phyloP scores from a whole-genome alignment of 2,888 invertebrate genomes.

The Aplocera efformata region DNA sequence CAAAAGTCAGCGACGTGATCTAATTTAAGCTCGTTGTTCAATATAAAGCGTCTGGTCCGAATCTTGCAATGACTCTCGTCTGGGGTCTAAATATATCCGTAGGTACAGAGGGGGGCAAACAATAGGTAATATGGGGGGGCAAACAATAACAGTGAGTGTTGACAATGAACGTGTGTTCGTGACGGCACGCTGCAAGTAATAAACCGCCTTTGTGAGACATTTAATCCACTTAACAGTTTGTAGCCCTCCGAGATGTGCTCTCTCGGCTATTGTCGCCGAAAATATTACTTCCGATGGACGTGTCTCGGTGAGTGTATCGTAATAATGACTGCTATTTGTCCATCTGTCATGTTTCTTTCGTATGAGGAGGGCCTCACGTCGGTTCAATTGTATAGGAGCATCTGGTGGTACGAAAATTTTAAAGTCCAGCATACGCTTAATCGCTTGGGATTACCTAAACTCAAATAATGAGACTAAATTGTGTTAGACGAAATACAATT shows the following conservation, averaged over 20 bases:
- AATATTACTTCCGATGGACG: conserved; percentile 53
- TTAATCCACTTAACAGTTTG: conserved; percentile 71
- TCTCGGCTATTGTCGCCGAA: conserved; percentile 49
- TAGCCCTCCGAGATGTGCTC: conserved; percentile 48
- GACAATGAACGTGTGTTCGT: conserved; percentile 49
- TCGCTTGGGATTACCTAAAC: too few relatives aligned
- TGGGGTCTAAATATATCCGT: conserved; percentile 29
- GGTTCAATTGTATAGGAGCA: conserved; percentile 18
- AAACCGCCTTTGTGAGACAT: conserved; percentile 63
- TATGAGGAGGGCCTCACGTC: conserved; percentile 23
- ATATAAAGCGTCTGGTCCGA: conserved; percentile 36
- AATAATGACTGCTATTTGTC: conserved; percentile 32
- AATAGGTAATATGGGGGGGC: conserved; percentile 26
- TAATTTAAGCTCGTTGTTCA: conserved; percentile 41
- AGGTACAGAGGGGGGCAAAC: conserved; percentile 2
- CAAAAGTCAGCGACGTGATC: conserved; percentile 41
- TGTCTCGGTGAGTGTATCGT: conserved; percentile 18
- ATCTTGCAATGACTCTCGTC: conserved; percentile 17
- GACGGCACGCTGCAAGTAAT: conserved; percentile 52
- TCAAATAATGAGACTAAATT: too few relatives aligned
- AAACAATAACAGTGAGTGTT: conserved; percentile 52
- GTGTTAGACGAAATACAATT: too few relatives aligned
- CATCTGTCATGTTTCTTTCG: conserved; percentile 26
- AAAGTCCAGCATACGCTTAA: too few relatives aligned
- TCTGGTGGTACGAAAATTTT: too few relatives aligned